Percentiles rank a stretch among this genome's conserved stretches.
These are phyloP conservation scores for Trypoxylon attenuatum DNA, from an alignment of 2,888 invertebrate species.

Conservation along the genomic window DNA sequence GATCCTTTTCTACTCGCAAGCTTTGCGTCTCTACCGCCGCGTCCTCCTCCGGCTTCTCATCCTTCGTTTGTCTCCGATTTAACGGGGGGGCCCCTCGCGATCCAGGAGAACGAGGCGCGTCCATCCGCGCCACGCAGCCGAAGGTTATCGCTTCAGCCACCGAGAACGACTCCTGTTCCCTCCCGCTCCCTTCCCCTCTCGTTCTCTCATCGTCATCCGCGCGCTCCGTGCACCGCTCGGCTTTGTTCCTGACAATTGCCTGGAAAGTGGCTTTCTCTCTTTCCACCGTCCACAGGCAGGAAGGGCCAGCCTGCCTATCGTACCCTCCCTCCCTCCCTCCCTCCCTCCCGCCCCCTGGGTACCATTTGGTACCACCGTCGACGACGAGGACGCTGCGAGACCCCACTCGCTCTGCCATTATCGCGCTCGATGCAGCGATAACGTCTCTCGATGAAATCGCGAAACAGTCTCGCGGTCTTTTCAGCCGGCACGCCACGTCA, in stretches of 20 bases:
- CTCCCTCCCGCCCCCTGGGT: no score
- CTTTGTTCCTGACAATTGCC: conserved; percentile 64
- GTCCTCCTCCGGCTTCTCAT: conserved; percentile 14
- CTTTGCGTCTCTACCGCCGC: conserved; percentile 9
- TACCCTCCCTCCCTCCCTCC: not conserved
- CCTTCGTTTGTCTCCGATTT: not conserved
- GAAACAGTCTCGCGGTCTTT: no score
- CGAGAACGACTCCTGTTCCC: conserved; percentile 47
- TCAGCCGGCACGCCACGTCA: no score
- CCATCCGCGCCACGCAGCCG: conserved; percentile 42
- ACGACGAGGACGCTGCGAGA: not conserved
- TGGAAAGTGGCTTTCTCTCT: conserved; percentile 53
- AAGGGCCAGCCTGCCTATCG: not conserved
- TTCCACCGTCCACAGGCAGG: not conserved
- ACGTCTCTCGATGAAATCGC: conserved; percentile 7
- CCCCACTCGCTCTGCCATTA: not conserved
- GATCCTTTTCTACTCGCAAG: no score
- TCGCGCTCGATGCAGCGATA: not conserved
- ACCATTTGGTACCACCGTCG: not conserved
- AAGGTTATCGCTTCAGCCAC: conserved; percentile 54
- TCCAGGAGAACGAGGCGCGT: conserved; percentile 37
- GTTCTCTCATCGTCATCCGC: conserved; percentile 49
- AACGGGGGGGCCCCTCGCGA: conserved; percentile 11
- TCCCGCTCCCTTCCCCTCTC: conserved; percentile 20
- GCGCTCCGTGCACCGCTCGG: conserved; percentile 10